Conservation (phyloP, 1,140 invertebrate genomes). For the Zaprionus capensis region DNA sequence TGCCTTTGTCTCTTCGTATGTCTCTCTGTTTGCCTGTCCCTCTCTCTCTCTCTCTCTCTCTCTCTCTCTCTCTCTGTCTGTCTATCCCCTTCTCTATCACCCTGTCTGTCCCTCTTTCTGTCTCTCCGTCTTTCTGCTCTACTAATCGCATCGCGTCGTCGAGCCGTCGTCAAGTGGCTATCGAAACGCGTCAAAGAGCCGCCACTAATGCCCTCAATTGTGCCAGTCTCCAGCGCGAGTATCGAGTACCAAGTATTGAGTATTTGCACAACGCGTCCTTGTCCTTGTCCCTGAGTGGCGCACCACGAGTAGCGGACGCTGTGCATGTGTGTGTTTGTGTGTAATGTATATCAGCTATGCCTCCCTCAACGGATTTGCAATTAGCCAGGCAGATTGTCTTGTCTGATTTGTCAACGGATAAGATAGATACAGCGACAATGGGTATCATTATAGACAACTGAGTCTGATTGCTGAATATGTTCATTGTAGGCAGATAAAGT, state of each 20-base stretch:
- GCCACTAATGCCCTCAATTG: constrained; percentile 66
- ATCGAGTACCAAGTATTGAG: constrained; percentile 38
- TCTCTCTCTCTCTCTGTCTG: background rate
- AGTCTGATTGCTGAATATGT: background rate
- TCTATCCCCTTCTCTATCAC: background rate
- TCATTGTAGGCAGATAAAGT: no score
- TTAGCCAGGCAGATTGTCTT: constrained; percentile 1
- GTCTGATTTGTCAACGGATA: background rate
- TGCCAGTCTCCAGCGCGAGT: background rate
- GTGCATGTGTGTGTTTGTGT: background rate
- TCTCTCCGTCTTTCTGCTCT: background rate
- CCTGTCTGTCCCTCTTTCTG: background rate
- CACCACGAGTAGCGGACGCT: background rate
- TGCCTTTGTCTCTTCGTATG: no score
- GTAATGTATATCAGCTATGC: constrained; percentile 11
- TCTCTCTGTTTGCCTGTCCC: background rate
- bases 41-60: background rate
- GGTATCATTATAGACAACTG: background rate
- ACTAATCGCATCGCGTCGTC: constrained; percentile 55
- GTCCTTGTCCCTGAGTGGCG: constrained; percentile 70
- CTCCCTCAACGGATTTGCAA: constrained; percentile 15
- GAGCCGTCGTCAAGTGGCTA: constrained; percentile 61
- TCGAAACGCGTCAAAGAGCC: constrained; percentile 61
- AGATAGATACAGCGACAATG: background rate
- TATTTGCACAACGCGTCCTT: constrained; percentile 78